Base-by-base conservation (phyloP, 2,888 invertebrate species). In the Megamerina dolium region DNA sequence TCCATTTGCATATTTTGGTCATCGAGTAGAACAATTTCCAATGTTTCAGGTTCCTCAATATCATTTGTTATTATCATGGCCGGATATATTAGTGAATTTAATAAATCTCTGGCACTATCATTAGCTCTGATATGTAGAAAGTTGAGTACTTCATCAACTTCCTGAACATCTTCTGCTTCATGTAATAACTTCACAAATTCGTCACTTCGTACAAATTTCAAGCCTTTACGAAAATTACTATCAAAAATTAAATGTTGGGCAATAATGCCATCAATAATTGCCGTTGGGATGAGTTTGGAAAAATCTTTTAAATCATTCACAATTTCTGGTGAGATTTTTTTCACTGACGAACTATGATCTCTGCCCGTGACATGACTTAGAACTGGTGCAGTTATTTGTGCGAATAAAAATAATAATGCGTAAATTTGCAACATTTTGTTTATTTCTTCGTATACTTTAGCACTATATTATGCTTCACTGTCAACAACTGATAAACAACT, bases 171-270 rank as follows among this genome's bases (percentile, higher is more conserved):
- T 20, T 65, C 57, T 5, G 52, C 49, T 30, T 45, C 55, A n/a
- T 48, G 45, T 19, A 52, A 46, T 33, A 64, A 43, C 27, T 49
- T 50, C n/a, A 43, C 53, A 36, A 62, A 65, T 16, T 58, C 54
- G 1, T 55, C 39, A 47, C 64, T 60, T 30, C 53, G 45, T 37
- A 65, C 40, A 54, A 55, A 65, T 37, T 50, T 48, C 4, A 58
- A 20, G 2, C 62, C 63, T 31, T 56, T 58, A 34, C 63, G 64
- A 37, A 65, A 65, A 12, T 43, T 52, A 2, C 56, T 51, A 46
- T 65, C 64, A 16, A 55, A 34, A 16, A 64, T 9, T 54, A 56
- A 55, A 43, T 65, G 62, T 43, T 63, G 43, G 19, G 64, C 60
- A 17, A 56, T 49, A 8, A 63, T 23, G 39, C 54, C 63, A 27